A percentile compares a stretch with the other conserved stretches of the same genome.
Evolutionary conservation across 2,888 invertebrate genomes (phyloP).

Genomic region (Ochlodes sylvanus): DNA sequence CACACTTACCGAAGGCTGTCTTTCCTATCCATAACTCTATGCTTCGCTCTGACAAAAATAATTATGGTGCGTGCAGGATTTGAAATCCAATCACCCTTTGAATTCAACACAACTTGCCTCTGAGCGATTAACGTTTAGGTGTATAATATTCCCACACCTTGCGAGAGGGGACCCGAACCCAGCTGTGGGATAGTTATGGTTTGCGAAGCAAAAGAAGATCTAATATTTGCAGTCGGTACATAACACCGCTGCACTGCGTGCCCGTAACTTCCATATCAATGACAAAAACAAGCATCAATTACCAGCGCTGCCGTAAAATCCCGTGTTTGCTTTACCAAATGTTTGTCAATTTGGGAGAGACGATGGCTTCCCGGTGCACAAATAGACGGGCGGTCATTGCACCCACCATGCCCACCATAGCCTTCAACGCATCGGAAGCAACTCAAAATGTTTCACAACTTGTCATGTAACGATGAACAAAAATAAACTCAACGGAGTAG

Average conservation of each 20-base stretch:
- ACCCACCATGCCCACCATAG: neutral
- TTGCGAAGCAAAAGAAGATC: too few relatives aligned
- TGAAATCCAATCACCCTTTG: too few relatives aligned
- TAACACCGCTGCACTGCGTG: neutral
- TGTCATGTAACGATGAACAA: neutral
- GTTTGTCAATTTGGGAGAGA: conserved; percentile 34
- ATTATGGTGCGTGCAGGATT: too few relatives aligned
- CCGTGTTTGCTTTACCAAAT: conserved; percentile 19
- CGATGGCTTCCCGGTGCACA: conserved; percentile 29
- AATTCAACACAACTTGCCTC: too few relatives aligned
- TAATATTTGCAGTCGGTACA: neutral
- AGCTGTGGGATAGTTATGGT: too few relatives aligned
- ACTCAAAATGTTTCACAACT: conserved; percentile 13
- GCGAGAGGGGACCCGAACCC: too few relatives aligned
- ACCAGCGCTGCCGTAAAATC: conserved; percentile 5
- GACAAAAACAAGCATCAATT: conserved; percentile 8
- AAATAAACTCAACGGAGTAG: conserved; percentile 2
- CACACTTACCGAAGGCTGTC: too few relatives aligned
- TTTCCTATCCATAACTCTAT: too few relatives aligned
- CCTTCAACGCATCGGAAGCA: conserved; percentile 1
- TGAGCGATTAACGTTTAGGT: too few relatives aligned
- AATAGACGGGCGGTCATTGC: conserved; percentile 27
- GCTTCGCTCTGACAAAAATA: too few relatives aligned
- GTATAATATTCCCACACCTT: too few relatives aligned
- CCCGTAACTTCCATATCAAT: neutral